Evolutionary conservation across 2,888 invertebrate genomes (phyloP), one percentile per base, ranked within the genome.

Genomic region (Glaucopsyche alexis): DNA sequence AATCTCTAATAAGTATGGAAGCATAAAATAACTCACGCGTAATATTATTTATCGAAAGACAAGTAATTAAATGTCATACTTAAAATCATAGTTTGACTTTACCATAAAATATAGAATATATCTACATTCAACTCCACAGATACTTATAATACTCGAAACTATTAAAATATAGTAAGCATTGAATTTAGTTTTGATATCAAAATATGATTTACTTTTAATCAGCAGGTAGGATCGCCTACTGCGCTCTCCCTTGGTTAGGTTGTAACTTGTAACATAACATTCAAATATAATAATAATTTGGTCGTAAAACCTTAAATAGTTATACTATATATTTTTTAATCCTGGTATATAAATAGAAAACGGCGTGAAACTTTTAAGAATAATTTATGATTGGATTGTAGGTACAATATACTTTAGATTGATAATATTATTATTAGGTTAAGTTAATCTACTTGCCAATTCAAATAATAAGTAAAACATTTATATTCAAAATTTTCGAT

Each of bases 261-360:
- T 47, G 47, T 69, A 69, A 69, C 49, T 69, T 47, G 47, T 69
- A 69, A 69, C 49, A 69, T 49, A 69, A 69, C 45, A 29, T 69
- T 49, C 7, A 49, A 69, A 69, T 69, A 69, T 49, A 49, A 69
- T 47, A 49, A 69, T 42, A 47, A 67, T 67, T 42, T 45, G 42
- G 45, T 69, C 45, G 16, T 69, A 49, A 69, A 69, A 69, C 49
- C 49, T 69, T 49, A 49, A 69, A 69, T 19, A 47, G 47, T 47
- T 45, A 14, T 47, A 8, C 19, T 13, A 42, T 13, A 19, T 69
- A 47, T 47, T 11, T 7, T 55, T 2, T 4, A 40, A 60, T 38
- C 55, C 55, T 60, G 60, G 13, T 60, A 60, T 13, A 2, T 13
- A 38, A 29, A 38, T 38, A 14, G 2, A 29, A 60, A 13, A 60